A percentile compares a stretch with the other conserved stretches of the same genome.
These are phyloP conservation scores for Apamea monoglypha DNA, from an alignment of 2,888 invertebrate species.

Conservation along the genomic window DNA sequence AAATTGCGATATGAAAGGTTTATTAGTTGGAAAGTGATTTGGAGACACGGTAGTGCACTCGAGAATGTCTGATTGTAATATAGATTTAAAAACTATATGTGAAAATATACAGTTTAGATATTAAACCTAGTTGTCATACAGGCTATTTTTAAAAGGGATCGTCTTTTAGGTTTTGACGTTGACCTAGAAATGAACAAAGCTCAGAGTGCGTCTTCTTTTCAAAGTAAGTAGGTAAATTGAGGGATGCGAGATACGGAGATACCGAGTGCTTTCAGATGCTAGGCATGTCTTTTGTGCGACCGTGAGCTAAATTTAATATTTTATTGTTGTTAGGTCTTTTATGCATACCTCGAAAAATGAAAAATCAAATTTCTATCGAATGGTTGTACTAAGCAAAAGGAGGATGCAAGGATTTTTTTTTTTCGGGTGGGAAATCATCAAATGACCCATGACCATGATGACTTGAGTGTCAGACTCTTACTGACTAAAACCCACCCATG, in stretches of 20 bases:
- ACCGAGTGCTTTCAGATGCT: conserved; percentile 39
- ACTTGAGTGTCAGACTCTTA: no score
- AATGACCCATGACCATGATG: no score
- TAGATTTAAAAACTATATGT: not conserved
- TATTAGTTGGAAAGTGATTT: not conserved
- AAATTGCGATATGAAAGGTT: not conserved
- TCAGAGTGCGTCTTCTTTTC: conserved; percentile 9
- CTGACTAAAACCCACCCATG: no score
- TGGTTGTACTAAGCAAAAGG: not conserved
- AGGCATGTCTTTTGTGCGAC: conserved; percentile 12
- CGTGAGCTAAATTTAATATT: conserved; percentile 33
- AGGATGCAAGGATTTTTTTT: not conserved
- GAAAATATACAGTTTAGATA: no score
- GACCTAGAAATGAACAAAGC: conserved; percentile 33
- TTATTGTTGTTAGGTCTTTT: conserved; percentile 20
- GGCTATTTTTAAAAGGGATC: not conserved
- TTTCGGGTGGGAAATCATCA: no score
- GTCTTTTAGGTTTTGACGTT: conserved; percentile 2
- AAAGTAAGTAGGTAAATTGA: conserved; percentile 47
- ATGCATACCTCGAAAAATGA: not conserved
- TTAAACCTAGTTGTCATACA: not conserved
- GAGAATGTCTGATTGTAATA: no score
- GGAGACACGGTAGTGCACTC: not conserved
- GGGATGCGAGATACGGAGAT: conserved; percentile 12
- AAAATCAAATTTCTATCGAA: not conserved